Percentiles rank a stretch among this genome's conserved stretches.
phyloP scores from a whole-genome alignment of 1,140 invertebrate genomes.

The Mesaphorura yosii region DNA sequence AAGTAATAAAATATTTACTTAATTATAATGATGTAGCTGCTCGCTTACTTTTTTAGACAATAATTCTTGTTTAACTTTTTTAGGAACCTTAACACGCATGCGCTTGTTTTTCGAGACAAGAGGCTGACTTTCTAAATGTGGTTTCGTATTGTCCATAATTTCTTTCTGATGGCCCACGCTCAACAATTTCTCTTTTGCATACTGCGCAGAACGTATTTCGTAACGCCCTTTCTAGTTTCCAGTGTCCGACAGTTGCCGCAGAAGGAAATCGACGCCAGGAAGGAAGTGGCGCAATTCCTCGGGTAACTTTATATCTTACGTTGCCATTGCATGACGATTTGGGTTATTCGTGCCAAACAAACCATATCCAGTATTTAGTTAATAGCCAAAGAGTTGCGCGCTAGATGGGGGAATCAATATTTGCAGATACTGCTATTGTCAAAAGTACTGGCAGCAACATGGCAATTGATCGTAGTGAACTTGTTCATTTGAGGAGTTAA shows the following conservation, averaged over 20 bases:
- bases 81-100: slow-evolving; percentile 51
- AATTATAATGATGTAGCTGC: too few species aligned
- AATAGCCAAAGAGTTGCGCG: too few species aligned
- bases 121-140: slow-evolving; percentile 33
- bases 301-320: slow-evolving; percentile 68
- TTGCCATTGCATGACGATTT: slow-evolving; percentile 59
- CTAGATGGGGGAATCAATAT: too few species aligned
- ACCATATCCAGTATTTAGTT: too few species aligned
- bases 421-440: too few species aligned
- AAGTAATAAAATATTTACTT: too few species aligned
- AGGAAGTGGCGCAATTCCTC: slow-evolving; percentile 51
- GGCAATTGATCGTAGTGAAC: too few species aligned
- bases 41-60: too few species aligned
- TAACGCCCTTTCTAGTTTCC: slow-evolving; percentile 60
- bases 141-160: slow-evolving; percentile 40
- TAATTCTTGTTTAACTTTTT: slow-evolving; percentile 46
- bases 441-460: too few species aligned
- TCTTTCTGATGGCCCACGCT: slow-evolving; percentile 35
- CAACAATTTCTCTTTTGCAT: slow-evolving; percentile 42
- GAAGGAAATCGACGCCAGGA: slow-evolving; percentile 69
- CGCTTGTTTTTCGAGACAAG: slow-evolving; percentile 45
- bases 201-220: slow-evolving; percentile 5
- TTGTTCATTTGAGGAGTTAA: too few species aligned
- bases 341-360: slow-evolving; percentile 8
- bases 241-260: slow-evolving; percentile 70